Evolutionary conservation across 1,140 invertebrate species (phyloP).

Genomic region (Calliphora vicina): DNA sequence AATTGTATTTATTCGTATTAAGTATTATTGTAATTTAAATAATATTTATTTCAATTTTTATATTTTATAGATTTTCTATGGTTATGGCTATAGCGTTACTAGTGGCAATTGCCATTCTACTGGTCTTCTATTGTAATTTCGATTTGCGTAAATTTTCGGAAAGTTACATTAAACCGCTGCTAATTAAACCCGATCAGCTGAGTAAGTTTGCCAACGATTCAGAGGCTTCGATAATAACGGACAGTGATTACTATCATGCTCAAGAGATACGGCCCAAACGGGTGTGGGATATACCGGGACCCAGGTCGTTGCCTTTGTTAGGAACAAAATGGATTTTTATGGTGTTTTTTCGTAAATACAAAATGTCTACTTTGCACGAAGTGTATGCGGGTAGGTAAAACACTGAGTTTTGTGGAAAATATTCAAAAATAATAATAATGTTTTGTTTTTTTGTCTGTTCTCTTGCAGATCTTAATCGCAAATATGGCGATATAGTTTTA

Average conservation of each 20-base stretch:
- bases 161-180: slow-evolving; percentile 51
- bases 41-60: slow-evolving; percentile 11
- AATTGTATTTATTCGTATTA: no score
- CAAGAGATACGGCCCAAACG: slow-evolving; percentile 44
- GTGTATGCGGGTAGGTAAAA: slow-evolving; percentile 75
- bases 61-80: slow-evolving; percentile 46
- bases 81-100: slow-evolving; percentile 61
- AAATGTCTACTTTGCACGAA: slow-evolving; percentile 78
- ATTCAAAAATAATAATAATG: background rate
- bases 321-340: slow-evolving; percentile 81
- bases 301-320: slow-evolving; percentile 74
- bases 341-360: slow-evolving; percentile 72
- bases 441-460: background rate
- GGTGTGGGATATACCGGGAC: slow-evolving; percentile 74
- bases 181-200: slow-evolving; percentile 46
- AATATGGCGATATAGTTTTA: slow-evolving; percentile 79
- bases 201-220: slow-evolving; percentile 8
- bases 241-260: slow-evolving; percentile 55
- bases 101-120: slow-evolving; percentile 55
- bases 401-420: background rate
- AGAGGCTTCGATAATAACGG: background rate
- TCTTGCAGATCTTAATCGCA: slow-evolving; percentile 70
- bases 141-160: slow-evolving; percentile 51
- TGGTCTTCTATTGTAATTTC: slow-evolving; percentile 57
- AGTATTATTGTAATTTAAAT: no score